Evolutionary conservation across 1,140 invertebrate genomes (phyloP).

Genomic region (Drosophila triauraria): DNA sequence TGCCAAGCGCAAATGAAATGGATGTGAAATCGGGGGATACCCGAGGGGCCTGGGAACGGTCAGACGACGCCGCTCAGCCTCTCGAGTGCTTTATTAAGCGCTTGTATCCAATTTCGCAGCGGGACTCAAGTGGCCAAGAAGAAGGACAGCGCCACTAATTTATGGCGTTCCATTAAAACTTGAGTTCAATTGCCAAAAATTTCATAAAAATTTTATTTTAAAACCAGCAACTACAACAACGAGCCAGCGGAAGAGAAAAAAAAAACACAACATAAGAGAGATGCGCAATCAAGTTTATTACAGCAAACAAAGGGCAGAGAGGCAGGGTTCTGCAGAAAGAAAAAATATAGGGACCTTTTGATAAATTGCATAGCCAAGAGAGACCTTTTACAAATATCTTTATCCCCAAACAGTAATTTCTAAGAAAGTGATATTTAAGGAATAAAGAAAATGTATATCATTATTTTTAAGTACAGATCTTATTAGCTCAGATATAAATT

Average conservation of each 20-base stretch:
- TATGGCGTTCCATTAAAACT: conserved; percentile 82
- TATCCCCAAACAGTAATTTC: no score
- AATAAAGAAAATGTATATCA: no score
- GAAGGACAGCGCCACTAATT: conserved; percentile 68
- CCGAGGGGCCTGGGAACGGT: background rate
- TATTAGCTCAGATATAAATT: no score
- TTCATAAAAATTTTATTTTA: conserved; percentile 83
- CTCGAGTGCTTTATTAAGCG: conserved; percentile 81
- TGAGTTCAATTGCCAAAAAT: conserved; percentile 84
- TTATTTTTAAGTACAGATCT: no score
- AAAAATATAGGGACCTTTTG: background rate
- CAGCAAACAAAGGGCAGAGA: conserved; percentile 33
- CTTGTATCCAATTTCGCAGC: conserved; percentile 78
- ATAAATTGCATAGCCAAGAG: background rate
- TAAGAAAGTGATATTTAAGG: background rate
- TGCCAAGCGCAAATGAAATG: conserved; percentile 78
- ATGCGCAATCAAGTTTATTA: conserved; percentile 83
- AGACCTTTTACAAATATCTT: no score
- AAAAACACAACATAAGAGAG: conserved; percentile 59
- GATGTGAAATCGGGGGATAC: conserved; percentile 38
- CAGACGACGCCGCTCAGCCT: conserved; percentile 59
- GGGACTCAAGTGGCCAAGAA: conserved; percentile 71
- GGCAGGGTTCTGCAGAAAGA: background rate
- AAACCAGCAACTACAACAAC: conserved; percentile 54
- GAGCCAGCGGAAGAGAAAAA: conserved; percentile 6